Conservation (phyloP, 1,140 invertebrate genomes). For the Armadillidium nasatum region DNA sequence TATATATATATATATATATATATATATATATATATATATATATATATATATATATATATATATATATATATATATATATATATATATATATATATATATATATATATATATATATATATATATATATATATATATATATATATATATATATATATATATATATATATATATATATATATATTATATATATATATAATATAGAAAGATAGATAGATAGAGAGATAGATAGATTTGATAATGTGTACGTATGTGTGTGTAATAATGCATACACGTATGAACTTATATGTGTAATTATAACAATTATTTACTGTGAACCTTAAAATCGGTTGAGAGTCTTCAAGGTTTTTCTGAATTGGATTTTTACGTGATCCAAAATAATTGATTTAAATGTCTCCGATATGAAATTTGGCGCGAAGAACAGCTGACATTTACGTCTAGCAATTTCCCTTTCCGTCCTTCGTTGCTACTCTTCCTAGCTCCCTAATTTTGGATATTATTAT, state of each 20-base stretch:
- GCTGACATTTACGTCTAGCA: too few relatives aligned
- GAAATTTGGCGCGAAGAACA: not conserved
- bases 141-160: not conserved
- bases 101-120: conserved; percentile 2
- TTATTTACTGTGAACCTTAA: too few relatives aligned
- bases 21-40: not conserved
- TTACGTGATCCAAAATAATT: not conserved
- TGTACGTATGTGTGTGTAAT: too few relatives aligned
- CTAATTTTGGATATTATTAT: too few relatives aligned
- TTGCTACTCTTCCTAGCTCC: too few relatives aligned
- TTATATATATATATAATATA: too few relatives aligned
- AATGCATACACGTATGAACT: too few relatives aligned
- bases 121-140: not conserved
- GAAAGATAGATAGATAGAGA: too few relatives aligned
- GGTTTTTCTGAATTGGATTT: not conserved
- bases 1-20: not conserved
- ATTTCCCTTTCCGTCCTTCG: too few relatives aligned
- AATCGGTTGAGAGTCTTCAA: not conserved
- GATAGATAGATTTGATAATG: too few relatives aligned
- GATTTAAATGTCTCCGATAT: not conserved
- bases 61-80: not conserved
- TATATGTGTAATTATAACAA: too few relatives aligned
- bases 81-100: not conserved
- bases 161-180: not conserved
- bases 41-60: not conserved